Base-by-base conservation (phyloP, 2,888 invertebrate genomes). In the Ormia ochracea region DNA sequence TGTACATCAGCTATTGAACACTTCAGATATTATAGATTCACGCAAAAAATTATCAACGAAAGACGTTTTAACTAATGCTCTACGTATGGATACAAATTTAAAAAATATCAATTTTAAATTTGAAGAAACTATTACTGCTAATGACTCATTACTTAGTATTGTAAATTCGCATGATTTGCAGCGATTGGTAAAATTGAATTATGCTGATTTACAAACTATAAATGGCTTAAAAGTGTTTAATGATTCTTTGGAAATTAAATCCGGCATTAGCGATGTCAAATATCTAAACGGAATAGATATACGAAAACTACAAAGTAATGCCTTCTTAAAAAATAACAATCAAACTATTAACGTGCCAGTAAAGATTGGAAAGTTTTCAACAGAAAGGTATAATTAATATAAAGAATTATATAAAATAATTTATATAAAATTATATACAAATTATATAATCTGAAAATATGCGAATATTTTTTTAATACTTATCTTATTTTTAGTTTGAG, bases 171-270 rank as follows among this genome's bases (percentile, higher is more conserved):
- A 90, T 10, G 89, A 90, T 80, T 82, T 91, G 10, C 83, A 87
- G 28, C 85, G 88, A 26, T 90, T 91, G 83, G 86, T 92, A 2
- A 86, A 88, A 63, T 87, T 88, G 19, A 90, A 90, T 80, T 84
- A 83, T 1, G 84, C 89, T 3, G 86, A 89, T 17, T 81, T 88
- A 28, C 90, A 91, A 84, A 82, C 89, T 9, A 88, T 93, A 56
- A 87, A 88, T 23, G 92, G 92, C 6, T 82, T 81, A 43, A 93
- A 93, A 84, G 84, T 83, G 3, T 90, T 92, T 81, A 83, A 84
- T 3, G 88, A 90, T 83, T 78, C 68, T 6, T 82, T 93, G 10
- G 82, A 85, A 63, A 88, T 92, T 5, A 84, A 84, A 17, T 89
- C 90, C 2, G 88, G 89, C 3, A 89, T 90, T 31, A 88, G 86